Conservation (phyloP, 2,797 vertebrate species). For the Cygnus olor region DNA sequence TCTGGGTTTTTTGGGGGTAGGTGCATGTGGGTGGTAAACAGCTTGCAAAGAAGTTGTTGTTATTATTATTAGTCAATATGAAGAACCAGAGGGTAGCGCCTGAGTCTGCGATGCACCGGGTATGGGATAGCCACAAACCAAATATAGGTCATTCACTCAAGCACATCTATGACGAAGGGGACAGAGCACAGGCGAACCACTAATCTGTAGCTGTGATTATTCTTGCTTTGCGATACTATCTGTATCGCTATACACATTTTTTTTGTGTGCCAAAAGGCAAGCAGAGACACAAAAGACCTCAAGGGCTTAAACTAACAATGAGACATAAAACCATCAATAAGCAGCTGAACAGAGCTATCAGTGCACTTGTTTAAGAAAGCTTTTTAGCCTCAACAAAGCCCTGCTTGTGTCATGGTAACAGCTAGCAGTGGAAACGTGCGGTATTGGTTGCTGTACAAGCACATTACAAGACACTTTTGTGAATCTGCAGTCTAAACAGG, state of each 20-base stretch:
- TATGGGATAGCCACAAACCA: not conserved
- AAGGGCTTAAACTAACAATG: not conserved
- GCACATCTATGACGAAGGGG: not conserved
- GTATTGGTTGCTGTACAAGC: not conserved
- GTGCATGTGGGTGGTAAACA: constrained; percentile 20
- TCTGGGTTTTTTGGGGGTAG: constrained; percentile 29
- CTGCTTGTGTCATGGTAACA: not conserved
- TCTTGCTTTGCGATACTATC: not conserved
- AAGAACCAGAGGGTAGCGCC: not conserved
- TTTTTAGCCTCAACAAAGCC: not conserved
- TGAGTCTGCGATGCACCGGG: not conserved
- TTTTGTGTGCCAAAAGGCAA: not conserved
- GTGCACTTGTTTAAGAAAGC: not conserved
- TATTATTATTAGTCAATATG: constrained; percentile 29
- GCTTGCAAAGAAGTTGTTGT: not conserved
- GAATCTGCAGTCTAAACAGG: not conserved
- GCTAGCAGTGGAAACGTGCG: not conserved
- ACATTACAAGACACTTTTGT: fast-evolving
- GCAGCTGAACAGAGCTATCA: not conserved
- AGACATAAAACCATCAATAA: not conserved
- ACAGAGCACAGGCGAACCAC: not conserved
- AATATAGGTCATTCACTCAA: not conserved
- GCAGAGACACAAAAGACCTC: not conserved
- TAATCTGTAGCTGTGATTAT: not conserved
- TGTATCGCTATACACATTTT: not conserved